Evolutionary conservation across 23 tunicate species (phyloP), one percentile per base, ranked within the genome.

Genomic region (Pegea sp.): DNA sequence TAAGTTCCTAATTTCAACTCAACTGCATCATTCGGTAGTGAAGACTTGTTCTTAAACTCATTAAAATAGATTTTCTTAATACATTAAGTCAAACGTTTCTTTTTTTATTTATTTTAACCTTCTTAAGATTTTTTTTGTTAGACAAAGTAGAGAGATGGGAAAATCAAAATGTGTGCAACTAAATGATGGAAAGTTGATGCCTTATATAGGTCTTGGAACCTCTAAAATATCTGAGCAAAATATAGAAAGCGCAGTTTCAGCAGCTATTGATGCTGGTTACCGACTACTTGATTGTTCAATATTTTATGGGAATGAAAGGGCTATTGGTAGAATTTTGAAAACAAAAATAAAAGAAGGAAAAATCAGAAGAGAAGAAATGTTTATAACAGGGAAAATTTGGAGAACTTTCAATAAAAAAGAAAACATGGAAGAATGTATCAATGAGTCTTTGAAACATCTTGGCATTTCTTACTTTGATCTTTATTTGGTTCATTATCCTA

Each of bases 401-500:
- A 19, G 24, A 19, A 22, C 8, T 51, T 51, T 22, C 23, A 51
- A 22, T 20, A 51, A 19, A 20, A 51, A 51, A 51, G 24, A 22
- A 51, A 16, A 51, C 24, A 22, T 51, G 22, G 55, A 50, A 18
- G 22, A 50, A 11, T 61, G 57, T 24, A 25, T 64, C 6, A 52
- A 64, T 49, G 69, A 64, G 33, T 64, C 69, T 2, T 30, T 64
- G 11, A 5, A 30, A 4, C 28, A 54, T 3, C 60, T 71, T 4
- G 21, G 53, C 24, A 2, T 56, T 20, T 48, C 27, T 43, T 71
- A 71, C 34, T 11, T 71, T 29, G 78, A 71, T 31, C 46, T 71
- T n/a, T 63, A 71, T 31, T 48, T 71, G 20, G n/a, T 60, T 42
- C 78, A 71, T 44, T 62, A 23, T 29, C 78, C 78, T 11, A 38